These are phyloP conservation scores for Maniola jurtina DNA, from an alignment of 1,140 invertebrate species.

Conservation along the genomic window DNA sequence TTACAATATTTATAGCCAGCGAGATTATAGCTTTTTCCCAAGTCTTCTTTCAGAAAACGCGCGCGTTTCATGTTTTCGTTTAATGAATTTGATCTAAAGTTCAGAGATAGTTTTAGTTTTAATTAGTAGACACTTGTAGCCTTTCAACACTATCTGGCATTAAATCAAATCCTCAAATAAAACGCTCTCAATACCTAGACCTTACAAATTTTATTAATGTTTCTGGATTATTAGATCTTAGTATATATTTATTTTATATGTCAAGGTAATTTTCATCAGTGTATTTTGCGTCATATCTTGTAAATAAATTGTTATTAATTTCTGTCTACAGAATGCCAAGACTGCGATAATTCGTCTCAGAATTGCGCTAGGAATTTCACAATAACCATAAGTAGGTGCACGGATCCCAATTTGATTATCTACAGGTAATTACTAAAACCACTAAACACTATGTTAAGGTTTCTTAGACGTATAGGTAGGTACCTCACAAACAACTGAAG, in stretches of 20 bases:
- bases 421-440: too few species aligned
- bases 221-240: conserved; percentile 2
- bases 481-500: too few species aligned
- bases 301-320: not conserved
- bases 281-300: not conserved
- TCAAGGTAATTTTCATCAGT: not conserved
- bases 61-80: too few species aligned
- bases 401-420: too few species aligned
- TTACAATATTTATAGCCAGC: too few species aligned
- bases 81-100: too few species aligned
- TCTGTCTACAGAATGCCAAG: not conserved
- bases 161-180: conserved; percentile 11
- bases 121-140: not conserved
- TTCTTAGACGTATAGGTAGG: too few species aligned
- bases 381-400: too few species aligned
- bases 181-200: conserved; percentile 5
- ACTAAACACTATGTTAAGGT: too few species aligned
- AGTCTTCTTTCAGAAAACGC: too few species aligned
- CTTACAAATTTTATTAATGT: conserved; percentile 8
- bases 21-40: too few species aligned
- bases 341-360: not conserved
- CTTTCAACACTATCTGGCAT: conserved; percentile 1
- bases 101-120: too few species aligned
- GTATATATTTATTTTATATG: not conserved
- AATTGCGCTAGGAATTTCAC: not conserved